Evolutionary conservation across 2,888 invertebrate species (phyloP).

Genomic region (Cactoblastis cactorum): DNA sequence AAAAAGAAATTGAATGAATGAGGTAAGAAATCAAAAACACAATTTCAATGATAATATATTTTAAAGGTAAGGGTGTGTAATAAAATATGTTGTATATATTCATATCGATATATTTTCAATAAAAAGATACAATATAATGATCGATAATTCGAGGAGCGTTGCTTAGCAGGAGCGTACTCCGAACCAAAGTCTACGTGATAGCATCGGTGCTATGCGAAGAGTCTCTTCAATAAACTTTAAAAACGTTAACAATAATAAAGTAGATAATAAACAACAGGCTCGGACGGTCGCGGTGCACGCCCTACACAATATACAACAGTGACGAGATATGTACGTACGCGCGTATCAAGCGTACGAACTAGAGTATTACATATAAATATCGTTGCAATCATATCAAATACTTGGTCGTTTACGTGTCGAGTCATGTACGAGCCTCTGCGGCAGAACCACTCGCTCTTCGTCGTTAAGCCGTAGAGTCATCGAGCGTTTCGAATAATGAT

Average conservation of each 20-base stretch:
- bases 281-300: conserved; percentile 24
- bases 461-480: no score
- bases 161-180: conserved; percentile 24
- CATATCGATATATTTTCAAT: conserved; percentile 50
- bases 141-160: conserved; percentile 21
- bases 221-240: conserved; percentile 52
- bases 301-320: conserved; percentile 5
- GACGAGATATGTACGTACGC: conserved; percentile 10
- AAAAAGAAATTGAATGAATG: no score
- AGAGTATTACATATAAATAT: conserved; percentile 9
- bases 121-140: conserved; percentile 37
- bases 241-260: conserved; percentile 53
- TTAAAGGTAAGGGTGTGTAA: conserved; percentile 23
- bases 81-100: conserved; percentile 33
- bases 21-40: no score
- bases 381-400: conserved; percentile 37
- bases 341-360: conserved; percentile 4
- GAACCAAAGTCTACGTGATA: conserved; percentile 21
- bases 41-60: no score
- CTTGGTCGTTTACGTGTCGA: conserved; percentile 42
- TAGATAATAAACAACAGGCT: conserved; percentile 25
- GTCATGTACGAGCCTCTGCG: not conserved
- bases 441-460: not conserved
- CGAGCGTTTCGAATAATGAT: no score
- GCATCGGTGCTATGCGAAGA: conserved; percentile 27